Evolutionary conservation across 2,888 invertebrate genomes (phyloP), one percentile per base, ranked within the genome.

Genomic region (Nebria brevicollis): DNA sequence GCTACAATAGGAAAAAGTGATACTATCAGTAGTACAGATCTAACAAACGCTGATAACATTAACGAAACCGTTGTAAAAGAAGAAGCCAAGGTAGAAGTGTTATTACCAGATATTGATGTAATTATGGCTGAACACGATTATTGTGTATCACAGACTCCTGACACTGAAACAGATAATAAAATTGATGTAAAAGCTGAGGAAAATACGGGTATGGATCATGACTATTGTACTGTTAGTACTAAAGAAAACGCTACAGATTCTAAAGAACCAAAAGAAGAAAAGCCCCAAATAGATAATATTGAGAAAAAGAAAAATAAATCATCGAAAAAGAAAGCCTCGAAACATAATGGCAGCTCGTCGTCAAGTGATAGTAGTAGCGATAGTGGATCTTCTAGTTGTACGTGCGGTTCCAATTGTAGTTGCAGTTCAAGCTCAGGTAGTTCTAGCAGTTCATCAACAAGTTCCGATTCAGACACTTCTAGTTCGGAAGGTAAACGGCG

Each of bases 351-450:
- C 43, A 89, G 91, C 83, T 93, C 94, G 25, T 94, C 95, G 0
- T 94, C 95, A 0, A 95, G 94, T 86, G 93, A 93, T 85, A 94
- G 95, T 25, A 95, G 95, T 83, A 94, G 94, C 84, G 94, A 94
- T 85, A 94, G 94, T 83, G 93, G 92, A 84, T 94, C 95, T 0
- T 92, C 91, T 0, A 95, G 94, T 86, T 96, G 96, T 86, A 94
- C 95, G 0, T 96, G 96, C 86, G 95, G 95, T 3, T 94, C 95
- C 0, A 95, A 96, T 86, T 96, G 96, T 86, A 95, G 95, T 83
- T 96, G 96, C 87, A 94, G 94, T 77, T 94, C 93, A 82, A 92
- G 92, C 76, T 94, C 95, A 0, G 93, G 92, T 5, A 93, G 93
- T 82, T 88, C 86, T 1, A 86, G 88, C 81, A 86, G 86, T 1